phyloP scores from a whole-genome alignment of 2,888 invertebrate genomes.

The Pyrgus malvae region DNA sequence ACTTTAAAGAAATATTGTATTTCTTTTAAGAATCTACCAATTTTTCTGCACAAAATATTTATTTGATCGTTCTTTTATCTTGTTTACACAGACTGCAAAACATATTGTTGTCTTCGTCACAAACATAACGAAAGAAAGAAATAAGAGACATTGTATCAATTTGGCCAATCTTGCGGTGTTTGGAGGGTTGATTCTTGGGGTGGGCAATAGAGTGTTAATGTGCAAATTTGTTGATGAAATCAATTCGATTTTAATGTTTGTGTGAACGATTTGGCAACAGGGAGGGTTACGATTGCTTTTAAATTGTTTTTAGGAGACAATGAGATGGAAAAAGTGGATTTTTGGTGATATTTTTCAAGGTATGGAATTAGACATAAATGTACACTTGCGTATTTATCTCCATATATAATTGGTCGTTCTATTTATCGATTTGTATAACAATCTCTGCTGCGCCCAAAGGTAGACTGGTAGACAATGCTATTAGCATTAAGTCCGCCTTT shows the following conservation, averaged over 20 bases:
- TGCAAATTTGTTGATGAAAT: conserved; percentile 25
- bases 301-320: neutral
- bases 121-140: neutral
- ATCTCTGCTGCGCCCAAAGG: no score
- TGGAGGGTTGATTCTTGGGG: conserved; percentile 16
- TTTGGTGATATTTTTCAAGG: no score
- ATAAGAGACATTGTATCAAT: conserved; percentile 8
- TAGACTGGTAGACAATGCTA: no score
- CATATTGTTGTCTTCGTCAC: neutral
- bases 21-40: no score
- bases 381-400: no score
- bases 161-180: conserved; percentile 2
- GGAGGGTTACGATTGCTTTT: neutral
- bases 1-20: no score
- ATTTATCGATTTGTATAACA: no score
- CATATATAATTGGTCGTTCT: no score
- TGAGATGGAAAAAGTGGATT: neutral
- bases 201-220: conserved; percentile 29
- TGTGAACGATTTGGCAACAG: conserved; percentile 16
- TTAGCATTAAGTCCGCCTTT: no score
- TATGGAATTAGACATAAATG: no score
- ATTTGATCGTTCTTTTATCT: neutral
- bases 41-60: no score
- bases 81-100: neutral
- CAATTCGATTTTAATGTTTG: conserved; percentile 25